A percentile compares a stretch with the other conserved stretches of the same genome.
These are phyloP conservation scores for Dicaeum eximium DNA, from an alignment of 2,113 vertebrate species.

Conservation along the genomic window DNA sequence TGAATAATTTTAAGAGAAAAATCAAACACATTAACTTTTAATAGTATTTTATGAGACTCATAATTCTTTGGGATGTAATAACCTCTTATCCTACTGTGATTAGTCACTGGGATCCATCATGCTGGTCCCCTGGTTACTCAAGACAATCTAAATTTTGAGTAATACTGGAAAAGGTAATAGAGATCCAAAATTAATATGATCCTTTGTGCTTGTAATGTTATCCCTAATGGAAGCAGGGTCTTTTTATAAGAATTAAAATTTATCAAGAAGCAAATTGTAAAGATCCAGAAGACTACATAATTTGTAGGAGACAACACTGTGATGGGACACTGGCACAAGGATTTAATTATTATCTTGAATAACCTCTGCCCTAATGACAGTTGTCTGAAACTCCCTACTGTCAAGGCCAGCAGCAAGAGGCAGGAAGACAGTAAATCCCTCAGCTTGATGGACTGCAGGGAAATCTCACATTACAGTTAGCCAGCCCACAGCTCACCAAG, in stretches of 20 bases:
- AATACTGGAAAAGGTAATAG: constrained; percentile 41
- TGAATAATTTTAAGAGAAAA: constrained; percentile 63
- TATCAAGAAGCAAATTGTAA: not conserved
- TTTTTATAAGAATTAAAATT: not conserved
- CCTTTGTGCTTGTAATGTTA: constrained; percentile 1
- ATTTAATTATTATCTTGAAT: constrained; percentile 65
- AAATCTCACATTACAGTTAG: not conserved
- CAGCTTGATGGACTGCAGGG: not conserved
- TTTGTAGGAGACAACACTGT: not conserved
- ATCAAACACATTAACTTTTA: constrained; percentile 63
- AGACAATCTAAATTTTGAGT: constrained; percentile 57
- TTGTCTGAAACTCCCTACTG: constrained; percentile 18
- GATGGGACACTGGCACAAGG: not conserved
- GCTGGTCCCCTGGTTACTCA: constrained; percentile 19
- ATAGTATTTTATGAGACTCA: constrained; percentile 59
- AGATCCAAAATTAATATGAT: constrained; percentile 33
- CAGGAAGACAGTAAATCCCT: constrained; percentile 36
- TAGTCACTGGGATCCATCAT: constrained; percentile 60
- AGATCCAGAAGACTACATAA: constrained; percentile 10
- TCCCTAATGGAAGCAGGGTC: not conserved
- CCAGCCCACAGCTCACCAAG: not conserved
- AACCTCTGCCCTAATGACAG: constrained; percentile 35
- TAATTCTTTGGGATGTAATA: constrained; percentile 56
- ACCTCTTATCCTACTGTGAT: constrained; percentile 30
- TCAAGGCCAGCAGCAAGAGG: constrained; percentile 2